Conservation (phyloP, 2,888 invertebrate species). For the Latrodectus elegans region DNA sequence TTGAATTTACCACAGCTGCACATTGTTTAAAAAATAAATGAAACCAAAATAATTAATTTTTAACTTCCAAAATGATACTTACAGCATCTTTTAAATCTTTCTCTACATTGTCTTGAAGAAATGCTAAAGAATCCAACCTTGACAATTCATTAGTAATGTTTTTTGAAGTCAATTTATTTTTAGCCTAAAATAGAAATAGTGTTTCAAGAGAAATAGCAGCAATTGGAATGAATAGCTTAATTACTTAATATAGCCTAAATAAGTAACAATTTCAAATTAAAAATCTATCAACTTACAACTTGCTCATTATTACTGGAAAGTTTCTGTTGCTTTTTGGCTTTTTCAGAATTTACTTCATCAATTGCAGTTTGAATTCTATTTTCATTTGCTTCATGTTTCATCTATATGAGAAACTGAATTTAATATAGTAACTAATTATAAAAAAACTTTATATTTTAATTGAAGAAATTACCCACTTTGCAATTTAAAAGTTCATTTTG, state of each 20-base stretch:
- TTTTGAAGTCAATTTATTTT: conserved; percentile 58
- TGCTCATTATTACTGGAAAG: conserved; percentile 38
- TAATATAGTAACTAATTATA: neutral
- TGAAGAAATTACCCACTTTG: conserved; percentile 21
- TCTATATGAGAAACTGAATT: conserved; percentile 18
- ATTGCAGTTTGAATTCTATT: conserved; percentile 75
- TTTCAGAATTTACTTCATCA: conserved; percentile 75
- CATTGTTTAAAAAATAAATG: no score
- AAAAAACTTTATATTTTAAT: neutral
- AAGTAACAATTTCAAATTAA: neutral
- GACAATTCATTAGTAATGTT: conserved; percentile 66
- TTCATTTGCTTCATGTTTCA: conserved; percentile 50
- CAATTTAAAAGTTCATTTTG: conserved; percentile 43
- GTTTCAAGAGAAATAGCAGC: neutral
- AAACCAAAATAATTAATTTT: neutral
- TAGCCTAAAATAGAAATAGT: conserved; percentile 41
- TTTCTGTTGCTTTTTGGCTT: conserved; percentile 57
- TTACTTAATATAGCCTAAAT: neutral
- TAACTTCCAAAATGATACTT: conserved; percentile 10
- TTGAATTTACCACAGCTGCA: no score
- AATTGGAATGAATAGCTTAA: neutral
- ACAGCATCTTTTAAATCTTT: conserved; percentile 61
- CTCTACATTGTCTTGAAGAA: conserved; percentile 60
- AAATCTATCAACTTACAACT: conserved; percentile 31
- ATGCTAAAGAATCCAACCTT: conserved; percentile 60